phyloP scores from a whole-genome alignment of 2,888 invertebrate genomes.

The Dichetophora obliterata region DNA sequence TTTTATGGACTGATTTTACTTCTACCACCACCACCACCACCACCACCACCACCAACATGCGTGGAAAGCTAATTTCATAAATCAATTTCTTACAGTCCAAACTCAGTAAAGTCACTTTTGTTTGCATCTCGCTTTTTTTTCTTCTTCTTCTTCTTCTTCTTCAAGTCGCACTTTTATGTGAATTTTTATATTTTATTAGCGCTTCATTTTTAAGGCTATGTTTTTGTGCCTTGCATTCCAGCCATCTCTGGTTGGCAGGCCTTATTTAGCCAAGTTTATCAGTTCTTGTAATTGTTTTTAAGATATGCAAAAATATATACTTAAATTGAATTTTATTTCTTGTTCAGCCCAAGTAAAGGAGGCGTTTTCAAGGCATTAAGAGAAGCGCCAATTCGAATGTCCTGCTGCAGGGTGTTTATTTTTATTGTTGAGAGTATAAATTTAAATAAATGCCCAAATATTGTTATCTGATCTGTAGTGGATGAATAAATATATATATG shows the following conservation, averaged over 20 bases:
- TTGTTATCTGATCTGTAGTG: no score
- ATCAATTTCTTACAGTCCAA: slow-evolving; percentile 18
- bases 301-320: slow-evolving; percentile 34
- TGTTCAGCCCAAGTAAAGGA: slow-evolving; percentile 12
- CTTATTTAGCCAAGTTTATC: slow-evolving; percentile 18
- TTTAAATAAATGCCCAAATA: no score
- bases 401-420: slow-evolving; percentile 25
- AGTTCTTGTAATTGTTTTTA: slow-evolving; percentile 12
- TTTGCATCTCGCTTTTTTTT: neutral
- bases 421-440: slow-evolving; percentile 5
- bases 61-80: slow-evolving; percentile 31
- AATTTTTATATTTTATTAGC: slow-evolving; percentile 7
- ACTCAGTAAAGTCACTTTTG: slow-evolving; percentile 12
- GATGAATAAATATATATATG: no score
- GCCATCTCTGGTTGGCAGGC: neutral
- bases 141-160: no score
- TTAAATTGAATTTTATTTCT: slow-evolving; percentile 33
- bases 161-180: slow-evolving; percentile 2
- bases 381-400: slow-evolving; percentile 32
- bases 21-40: neutral
- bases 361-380: slow-evolving; percentile 16
- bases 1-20: slow-evolving; percentile 18
- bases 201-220: neutral
- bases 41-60: neutral
- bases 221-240: neutral